phyloP scores from a whole-genome alignment of 1,140 invertebrate species.

The Nylanderia fulva region DNA sequence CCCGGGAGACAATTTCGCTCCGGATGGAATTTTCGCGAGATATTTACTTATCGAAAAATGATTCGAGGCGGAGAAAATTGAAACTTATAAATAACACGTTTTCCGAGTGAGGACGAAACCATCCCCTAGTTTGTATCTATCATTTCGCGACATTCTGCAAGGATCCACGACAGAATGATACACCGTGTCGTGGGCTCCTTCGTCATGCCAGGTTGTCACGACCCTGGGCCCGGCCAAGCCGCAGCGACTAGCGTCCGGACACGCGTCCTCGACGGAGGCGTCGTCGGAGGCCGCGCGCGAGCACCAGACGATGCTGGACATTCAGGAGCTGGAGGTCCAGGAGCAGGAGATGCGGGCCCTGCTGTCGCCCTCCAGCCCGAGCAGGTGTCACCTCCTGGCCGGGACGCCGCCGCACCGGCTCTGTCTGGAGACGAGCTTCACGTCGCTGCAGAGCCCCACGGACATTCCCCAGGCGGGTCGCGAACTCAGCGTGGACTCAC shows the following conservation, averaged over 20 bases:
- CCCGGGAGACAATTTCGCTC: neutral
- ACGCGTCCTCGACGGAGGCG: conserved; percentile 77
- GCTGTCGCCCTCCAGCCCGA: conserved; percentile 81
- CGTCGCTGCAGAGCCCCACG: conserved; percentile 88
- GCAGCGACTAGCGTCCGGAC: conserved; percentile 85
- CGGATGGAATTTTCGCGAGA: neutral
- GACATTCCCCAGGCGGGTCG: conserved; percentile 81
- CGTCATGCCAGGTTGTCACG: conserved; percentile 89
- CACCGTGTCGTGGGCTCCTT: conserved; percentile 54
- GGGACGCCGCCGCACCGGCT: conserved; percentile 87
- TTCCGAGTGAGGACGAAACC: neutral
- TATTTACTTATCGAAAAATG: conserved; percentile 5
- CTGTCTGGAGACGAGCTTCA: conserved; percentile 92
- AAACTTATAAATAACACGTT: neutral
- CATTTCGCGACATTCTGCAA: conserved; percentile 8
- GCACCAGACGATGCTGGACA: conserved; percentile 72
- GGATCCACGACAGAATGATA: neutral
- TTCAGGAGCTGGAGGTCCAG: conserved; percentile 79
- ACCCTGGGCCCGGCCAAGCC: conserved; percentile 91
- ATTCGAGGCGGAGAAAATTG: neutral
- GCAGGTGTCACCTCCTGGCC: conserved; percentile 66
- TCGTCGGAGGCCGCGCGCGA: conserved; percentile 72
- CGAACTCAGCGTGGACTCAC: conserved; percentile 83
- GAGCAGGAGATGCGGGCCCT: conserved; percentile 83
- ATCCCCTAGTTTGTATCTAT: conserved; percentile 24